phyloP scores from a whole-genome alignment of 2,888 invertebrate species.

The Calameuta filiformis region DNA sequence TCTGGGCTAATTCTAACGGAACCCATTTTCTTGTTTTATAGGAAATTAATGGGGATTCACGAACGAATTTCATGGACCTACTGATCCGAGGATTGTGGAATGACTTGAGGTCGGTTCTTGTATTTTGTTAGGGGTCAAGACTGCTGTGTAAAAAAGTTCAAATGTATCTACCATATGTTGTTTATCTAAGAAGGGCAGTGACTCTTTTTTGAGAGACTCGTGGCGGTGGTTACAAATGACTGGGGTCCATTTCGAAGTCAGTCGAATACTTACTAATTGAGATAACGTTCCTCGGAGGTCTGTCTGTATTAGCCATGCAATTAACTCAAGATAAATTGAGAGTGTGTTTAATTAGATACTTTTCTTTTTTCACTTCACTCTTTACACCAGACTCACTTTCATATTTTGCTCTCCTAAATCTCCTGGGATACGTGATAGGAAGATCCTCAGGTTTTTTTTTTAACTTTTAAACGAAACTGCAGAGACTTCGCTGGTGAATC shows the following conservation, averaged over 20 bases:
- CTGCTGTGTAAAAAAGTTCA: not conserved
- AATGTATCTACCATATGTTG: not conserved
- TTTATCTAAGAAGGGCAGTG: not conserved
- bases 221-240: slow-evolving; percentile 2
- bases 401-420: not conserved
- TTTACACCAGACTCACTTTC: not conserved
- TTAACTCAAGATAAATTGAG: not conserved
- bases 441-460: not conserved
- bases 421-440: not conserved
- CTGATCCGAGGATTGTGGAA: not conserved
- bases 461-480: not conserved
- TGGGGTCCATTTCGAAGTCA: not conserved
- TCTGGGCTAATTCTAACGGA: not conserved
- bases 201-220: not conserved
- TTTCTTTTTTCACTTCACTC: not conserved
- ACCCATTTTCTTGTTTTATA: not conserved
- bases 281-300: not conserved
- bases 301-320: not conserved
- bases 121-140: not conserved
- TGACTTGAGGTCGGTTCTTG: not conserved
- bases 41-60: not conserved
- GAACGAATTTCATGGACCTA: not conserved
- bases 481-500: not conserved
- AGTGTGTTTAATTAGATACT: not conserved
- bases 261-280: not conserved